Evolutionary conservation across 1,140 invertebrate genomes (phyloP).

Genomic region (Eriocheir sinensis): DNA sequence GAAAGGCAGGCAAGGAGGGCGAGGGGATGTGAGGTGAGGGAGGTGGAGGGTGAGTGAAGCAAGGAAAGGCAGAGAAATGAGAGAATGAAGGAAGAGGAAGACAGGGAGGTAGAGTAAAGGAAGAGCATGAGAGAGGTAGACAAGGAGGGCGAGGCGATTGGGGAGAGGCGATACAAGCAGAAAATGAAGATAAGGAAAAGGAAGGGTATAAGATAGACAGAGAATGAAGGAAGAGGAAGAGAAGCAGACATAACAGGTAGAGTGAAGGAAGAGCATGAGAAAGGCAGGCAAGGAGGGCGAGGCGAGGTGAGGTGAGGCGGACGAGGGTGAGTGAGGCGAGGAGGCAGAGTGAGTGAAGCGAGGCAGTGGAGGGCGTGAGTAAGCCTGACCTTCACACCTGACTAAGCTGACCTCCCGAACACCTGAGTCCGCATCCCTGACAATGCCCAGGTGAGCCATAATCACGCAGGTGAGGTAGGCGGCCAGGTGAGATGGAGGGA

Average conservation of each 20-base stretch:
- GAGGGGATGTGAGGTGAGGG: neutral
- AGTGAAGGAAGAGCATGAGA: neutral
- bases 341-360: neutral
- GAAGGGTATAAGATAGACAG: neutral
- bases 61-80: neutral
- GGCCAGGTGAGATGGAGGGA: too few relatives aligned
- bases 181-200: too few relatives aligned
- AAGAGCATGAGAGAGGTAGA: too few relatives aligned
- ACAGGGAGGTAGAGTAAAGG: neutral
- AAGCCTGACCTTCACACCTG: constrained; percentile 19
- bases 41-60: neutral
- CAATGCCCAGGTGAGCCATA: constrained; percentile 20
- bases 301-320: neutral
- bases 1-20: neutral
- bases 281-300: too few relatives aligned
- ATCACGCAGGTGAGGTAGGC: neutral
- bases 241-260: neutral
- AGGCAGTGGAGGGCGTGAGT: neutral
- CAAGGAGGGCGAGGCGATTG: too few relatives aligned
- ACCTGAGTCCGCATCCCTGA: neutral
- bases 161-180: too few relatives aligned
- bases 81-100: neutral
- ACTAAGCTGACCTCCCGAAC: neutral
- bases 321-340: constrained; percentile 23
- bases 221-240: neutral